phyloP scores from a whole-genome alignment of 2,113 vertebrate species.

The Monarcha castaneiventris region DNA sequence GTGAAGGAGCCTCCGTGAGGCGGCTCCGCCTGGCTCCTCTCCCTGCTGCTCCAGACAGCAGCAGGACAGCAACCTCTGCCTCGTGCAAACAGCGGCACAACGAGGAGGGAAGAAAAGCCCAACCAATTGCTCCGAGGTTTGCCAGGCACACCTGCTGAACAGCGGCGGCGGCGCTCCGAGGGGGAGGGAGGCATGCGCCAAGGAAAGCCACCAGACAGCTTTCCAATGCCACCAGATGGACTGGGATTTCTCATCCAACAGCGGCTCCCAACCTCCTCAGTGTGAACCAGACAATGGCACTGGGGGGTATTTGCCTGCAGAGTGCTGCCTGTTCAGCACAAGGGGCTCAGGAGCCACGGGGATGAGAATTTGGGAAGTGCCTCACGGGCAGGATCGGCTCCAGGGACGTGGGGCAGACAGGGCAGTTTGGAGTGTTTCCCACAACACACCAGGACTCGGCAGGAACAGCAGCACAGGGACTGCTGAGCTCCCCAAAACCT shows the following conservation, averaged over 20 bases:
- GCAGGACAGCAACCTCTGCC: neutral
- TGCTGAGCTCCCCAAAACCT: neutral
- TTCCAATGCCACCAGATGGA: neutral
- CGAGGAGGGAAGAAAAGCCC: neutral
- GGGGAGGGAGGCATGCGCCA: accelerated
- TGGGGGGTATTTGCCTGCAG: neutral
- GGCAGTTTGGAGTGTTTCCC: neutral
- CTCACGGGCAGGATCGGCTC: neutral
- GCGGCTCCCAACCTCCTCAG: neutral
- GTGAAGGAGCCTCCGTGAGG: neutral
- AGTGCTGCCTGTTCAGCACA: neutral
- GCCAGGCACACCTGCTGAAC: neutral
- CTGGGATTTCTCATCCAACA: neutral
- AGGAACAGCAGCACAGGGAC: neutral
- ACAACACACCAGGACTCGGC: accelerated
- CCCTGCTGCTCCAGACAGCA: neutral
- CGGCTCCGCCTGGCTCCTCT: neutral
- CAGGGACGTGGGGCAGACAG: accelerated
- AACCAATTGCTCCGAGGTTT: neutral
- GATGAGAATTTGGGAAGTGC: neutral
- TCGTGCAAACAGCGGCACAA: neutral
- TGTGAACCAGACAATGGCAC: neutral
- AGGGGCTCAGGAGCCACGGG: neutral
- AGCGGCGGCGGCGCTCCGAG: accelerated
- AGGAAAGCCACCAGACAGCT: neutral